These are phyloP conservation scores for Condylostylus longicornis DNA, from an alignment of 1,140 invertebrate species.

Conservation along the genomic window DNA sequence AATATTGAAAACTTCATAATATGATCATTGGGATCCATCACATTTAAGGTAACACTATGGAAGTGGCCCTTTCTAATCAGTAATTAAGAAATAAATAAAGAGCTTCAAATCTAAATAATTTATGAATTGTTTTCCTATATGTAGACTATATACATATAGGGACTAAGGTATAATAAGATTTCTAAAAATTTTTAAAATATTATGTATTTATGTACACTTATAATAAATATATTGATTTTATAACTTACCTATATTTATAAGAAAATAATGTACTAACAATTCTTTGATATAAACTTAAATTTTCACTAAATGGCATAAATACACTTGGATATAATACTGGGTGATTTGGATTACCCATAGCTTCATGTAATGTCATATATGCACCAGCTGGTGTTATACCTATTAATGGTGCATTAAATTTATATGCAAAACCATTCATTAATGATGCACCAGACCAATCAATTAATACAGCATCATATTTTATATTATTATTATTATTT, in stretches of 20 bases:
- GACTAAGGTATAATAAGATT: too few relatives aligned
- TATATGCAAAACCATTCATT: slow-evolving; percentile 23
- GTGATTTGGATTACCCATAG: slow-evolving; percentile 32
- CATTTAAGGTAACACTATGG: too few relatives aligned
- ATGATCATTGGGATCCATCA: too few relatives aligned
- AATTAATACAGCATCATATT: slow-evolving; percentile 27
- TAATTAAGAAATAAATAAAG: too few relatives aligned
- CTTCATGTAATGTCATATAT: slow-evolving; percentile 9
- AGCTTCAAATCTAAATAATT: too few relatives aligned
- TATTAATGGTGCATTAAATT: slow-evolving; percentile 30
- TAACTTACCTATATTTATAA: slow-evolving; percentile 12
- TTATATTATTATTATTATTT: slow-evolving; percentile 12
- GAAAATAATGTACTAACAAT: slow-evolving; percentile 12
- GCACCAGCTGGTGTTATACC: slow-evolving; percentile 24
- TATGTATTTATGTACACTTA: too few relatives aligned
- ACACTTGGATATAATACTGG: slow-evolving; percentile 32
- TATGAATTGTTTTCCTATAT: too few relatives aligned
- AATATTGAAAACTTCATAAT: too few relatives aligned
- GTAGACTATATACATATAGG: too few relatives aligned
- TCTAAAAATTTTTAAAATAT: too few relatives aligned
- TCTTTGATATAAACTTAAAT: slow-evolving; percentile 29
- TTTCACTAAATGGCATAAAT: slow-evolving; percentile 17
- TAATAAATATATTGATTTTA: too few relatives aligned
- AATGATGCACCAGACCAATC: slow-evolving; percentile 11
- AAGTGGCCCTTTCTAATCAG: too few relatives aligned